A percentile compares a stretch with the other conserved stretches of the same genome.
Evolutionary conservation across 2,888 invertebrate species (phyloP).

Genomic region (Drosophila neotestacea): DNA sequence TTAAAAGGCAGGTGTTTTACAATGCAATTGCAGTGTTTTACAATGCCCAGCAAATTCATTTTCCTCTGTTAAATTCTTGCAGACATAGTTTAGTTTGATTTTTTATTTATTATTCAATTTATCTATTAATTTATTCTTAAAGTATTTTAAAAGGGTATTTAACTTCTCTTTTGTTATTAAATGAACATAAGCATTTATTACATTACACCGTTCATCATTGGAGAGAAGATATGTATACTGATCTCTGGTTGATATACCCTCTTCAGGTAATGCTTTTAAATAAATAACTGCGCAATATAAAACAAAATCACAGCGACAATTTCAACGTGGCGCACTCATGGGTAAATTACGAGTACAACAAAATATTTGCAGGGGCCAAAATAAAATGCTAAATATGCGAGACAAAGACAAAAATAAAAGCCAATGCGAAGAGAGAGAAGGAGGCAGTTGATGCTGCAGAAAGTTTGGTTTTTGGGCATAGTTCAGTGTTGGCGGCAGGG

Average conservation of each 20-base stretch:
- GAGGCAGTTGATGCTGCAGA: slow-evolving; percentile 7
- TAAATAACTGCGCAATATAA: slow-evolving; percentile 9
- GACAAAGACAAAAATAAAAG: slow-evolving; percentile 4
- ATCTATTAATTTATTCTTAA: not conserved
- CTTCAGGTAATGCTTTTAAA: not conserved
- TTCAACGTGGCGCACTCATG: slow-evolving; percentile 37
- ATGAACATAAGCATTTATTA: not conserved
- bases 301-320: slow-evolving; percentile 40
- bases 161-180: not conserved
- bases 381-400: slow-evolving; percentile 34
- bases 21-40: too few relatives aligned
- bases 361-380: slow-evolving; percentile 39
- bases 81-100: not conserved
- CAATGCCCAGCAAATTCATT: too few relatives aligned
- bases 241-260: slow-evolving; percentile 11
- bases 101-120: slow-evolving; percentile 7
- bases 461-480: slow-evolving; percentile 30
- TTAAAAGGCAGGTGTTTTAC: too few relatives aligned
- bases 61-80: too few relatives aligned
- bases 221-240: not conserved
- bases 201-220: not conserved
- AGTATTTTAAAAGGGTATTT: not conserved
- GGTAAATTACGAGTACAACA: slow-evolving; percentile 39
- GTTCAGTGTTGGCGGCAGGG: slow-evolving; percentile 27
- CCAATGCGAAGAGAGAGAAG: slow-evolving; percentile 1